Base-by-base conservation (phyloP, 2,888 invertebrate species). In the Ganaspis brasiliensis region DNA sequence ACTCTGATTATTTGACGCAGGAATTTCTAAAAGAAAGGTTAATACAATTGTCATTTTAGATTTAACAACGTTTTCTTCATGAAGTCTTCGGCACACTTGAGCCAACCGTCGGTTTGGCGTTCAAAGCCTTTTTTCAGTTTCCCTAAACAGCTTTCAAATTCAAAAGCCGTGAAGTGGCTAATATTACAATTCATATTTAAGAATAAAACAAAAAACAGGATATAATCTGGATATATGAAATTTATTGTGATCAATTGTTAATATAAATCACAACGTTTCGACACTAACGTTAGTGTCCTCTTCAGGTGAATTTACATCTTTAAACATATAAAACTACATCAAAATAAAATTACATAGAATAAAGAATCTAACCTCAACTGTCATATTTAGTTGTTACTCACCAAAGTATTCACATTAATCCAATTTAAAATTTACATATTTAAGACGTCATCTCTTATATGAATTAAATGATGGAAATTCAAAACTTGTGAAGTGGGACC, bases 71-170 rank as follows among this genome's bases (percentile, higher is more conserved):
- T 31, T 45, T 19, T 74, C 14, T 26, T 81, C 79, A 37, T 77
- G 67, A 9, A 78, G 56, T 1, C 81, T 73, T 2, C 81, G 75
- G 19, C 77, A 79, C n/a, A 81, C 67, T 77, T 81, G 77, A 12
- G 77, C 67, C 10, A 79, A 55, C 21, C 75, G 77, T 74, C 16
- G 57, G 55, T 79, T 79, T 1, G 73, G 71, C 8, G 63, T 75
- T 1, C 79, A 61, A 21, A 81, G 45, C 0, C 67, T 24, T 26
- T 73, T 61, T 78, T 79, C 12, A 79, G 35, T 73, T 76, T 74
- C 4, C 78, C 79, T 10, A 81, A 67, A 49, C 71, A 37, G 73
- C 57, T 55, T 55, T 55, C 55, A 55, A 55, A 55, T 21, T 55
- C 21, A 21, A 55, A 55, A 55, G 55, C 55, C 76, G 72, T 72